phyloP scores from a whole-genome alignment of 2,888 invertebrate genomes.

The Deilephila porcellus region DNA sequence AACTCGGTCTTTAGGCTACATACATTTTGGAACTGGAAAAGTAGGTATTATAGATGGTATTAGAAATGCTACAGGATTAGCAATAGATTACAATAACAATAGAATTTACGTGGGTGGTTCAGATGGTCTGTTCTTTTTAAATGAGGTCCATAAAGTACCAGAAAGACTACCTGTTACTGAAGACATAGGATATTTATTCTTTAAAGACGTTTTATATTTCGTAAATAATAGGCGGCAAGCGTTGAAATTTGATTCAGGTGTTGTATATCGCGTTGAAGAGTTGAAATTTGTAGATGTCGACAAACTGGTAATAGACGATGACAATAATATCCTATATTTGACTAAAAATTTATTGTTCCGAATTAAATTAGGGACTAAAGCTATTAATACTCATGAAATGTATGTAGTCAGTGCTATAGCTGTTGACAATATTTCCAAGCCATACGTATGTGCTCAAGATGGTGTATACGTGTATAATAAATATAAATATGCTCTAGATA shows the following conservation, averaged over 20 bases:
- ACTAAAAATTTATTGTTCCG: constrained; percentile 59
- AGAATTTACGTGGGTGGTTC: constrained; percentile 68
- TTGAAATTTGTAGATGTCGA: constrained; percentile 58
- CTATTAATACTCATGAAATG: constrained; percentile 64
- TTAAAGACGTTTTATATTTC: constrained; percentile 67
- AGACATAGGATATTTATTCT: constrained; percentile 61
- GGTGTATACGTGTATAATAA: constrained; percentile 73
- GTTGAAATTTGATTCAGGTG: constrained; percentile 64
- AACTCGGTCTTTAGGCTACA: constrained; percentile 58
- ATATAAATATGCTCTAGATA: constrained; percentile 72
- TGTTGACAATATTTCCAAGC: constrained; percentile 60
- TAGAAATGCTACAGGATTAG: constrained; percentile 68
- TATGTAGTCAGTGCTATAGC: constrained; percentile 56
- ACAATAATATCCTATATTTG: constrained; percentile 69
- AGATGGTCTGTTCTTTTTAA: constrained; percentile 67
- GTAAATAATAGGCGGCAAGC: constrained; percentile 62
- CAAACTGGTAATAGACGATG: constrained; percentile 65
- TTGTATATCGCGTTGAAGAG: constrained; percentile 56
- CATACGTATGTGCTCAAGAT: constrained; percentile 59
- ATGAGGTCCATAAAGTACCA: constrained; percentile 58
- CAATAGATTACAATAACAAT: constrained; percentile 65
- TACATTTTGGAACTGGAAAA: constrained; percentile 56
- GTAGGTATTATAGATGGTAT: constrained; percentile 64
- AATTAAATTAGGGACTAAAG: constrained; percentile 66
- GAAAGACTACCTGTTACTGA: constrained; percentile 67